These are phyloP conservation scores for Fopius arisanus DNA, from an alignment of 1,140 invertebrate species.

Conservation along the genomic window DNA sequence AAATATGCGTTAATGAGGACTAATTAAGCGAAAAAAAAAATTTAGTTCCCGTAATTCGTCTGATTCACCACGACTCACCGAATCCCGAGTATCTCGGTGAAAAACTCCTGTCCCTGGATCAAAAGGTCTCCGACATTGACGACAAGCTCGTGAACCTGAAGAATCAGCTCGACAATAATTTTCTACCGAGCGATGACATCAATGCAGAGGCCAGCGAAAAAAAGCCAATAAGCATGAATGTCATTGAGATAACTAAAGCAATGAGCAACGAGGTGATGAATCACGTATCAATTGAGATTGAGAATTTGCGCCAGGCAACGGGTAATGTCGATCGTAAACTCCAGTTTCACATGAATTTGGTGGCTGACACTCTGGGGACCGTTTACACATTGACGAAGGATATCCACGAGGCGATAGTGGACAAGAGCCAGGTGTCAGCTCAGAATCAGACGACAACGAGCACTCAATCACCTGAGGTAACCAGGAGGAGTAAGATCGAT, in stretches of 20 bases:
- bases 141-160: slow-evolving; percentile 79
- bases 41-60: slow-evolving; percentile 51
- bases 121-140: slow-evolving; percentile 84
- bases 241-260: slow-evolving; percentile 80
- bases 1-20: neutral
- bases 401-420: slow-evolving; percentile 81
- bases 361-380: slow-evolving; percentile 80
- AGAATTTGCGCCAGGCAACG: slow-evolving; percentile 77
- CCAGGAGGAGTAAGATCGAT: slow-evolving; percentile 78
- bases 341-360: slow-evolving; percentile 84
- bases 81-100: slow-evolving; percentile 51
- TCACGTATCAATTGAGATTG: slow-evolving; percentile 78
- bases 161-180: slow-evolving; percentile 83
- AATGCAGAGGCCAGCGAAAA: slow-evolving; percentile 86
- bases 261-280: slow-evolving; percentile 79
- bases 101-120: slow-evolving; percentile 74
- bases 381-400: slow-evolving; percentile 80
- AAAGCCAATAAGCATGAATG: slow-evolving; percentile 81
- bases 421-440: slow-evolving; percentile 65
- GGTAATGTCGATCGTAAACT: slow-evolving; percentile 81
- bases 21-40: neutral
- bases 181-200: slow-evolving; percentile 79
- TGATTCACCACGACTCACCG: slow-evolving; percentile 51
- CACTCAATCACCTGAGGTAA: slow-evolving; percentile 61
- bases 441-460: slow-evolving; percentile 43